These are phyloP conservation scores for Ursus arctos DNA, from an alignment of 2,113 vertebrate genomes.

Conservation along the genomic window DNA sequence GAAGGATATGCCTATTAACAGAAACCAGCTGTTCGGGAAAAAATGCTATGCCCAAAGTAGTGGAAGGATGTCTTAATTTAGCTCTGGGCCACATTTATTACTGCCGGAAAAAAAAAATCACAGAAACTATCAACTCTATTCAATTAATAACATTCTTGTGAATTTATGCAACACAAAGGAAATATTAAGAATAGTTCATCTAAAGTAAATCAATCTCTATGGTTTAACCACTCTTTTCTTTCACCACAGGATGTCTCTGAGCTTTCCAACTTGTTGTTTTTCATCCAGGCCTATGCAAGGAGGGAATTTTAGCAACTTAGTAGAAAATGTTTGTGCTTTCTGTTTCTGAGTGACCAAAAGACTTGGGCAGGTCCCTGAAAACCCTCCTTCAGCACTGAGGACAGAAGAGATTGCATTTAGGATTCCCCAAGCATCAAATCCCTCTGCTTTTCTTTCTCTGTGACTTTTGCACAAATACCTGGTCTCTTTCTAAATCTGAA, in stretches of 20 bases:
- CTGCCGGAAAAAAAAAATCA: conserved; percentile 33
- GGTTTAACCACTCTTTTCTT: conserved; percentile 24
- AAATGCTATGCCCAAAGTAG: conserved; percentile 72
- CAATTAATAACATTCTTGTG: conserved; percentile 72
- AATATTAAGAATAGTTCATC: conserved; percentile 57
- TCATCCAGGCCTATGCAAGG: background rate
- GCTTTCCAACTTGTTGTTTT: conserved; percentile 26
- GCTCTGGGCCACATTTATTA: conserved; percentile 77
- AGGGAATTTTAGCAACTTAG: background rate
- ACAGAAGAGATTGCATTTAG: background rate
- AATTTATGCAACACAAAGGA: conserved; percentile 42
- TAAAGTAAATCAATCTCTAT: conserved; percentile 36
- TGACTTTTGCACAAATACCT: background rate
- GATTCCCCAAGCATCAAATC: background rate
- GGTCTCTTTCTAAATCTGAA: background rate
- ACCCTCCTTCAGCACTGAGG: background rate
- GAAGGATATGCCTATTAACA: conserved; percentile 75
- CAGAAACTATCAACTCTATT: conserved; percentile 54
- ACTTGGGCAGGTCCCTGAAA: accelerated
- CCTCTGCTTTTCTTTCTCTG: background rate
- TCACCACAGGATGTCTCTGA: background rate
- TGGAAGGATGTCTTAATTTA: conserved; percentile 83
- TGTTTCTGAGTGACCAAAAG: background rate
- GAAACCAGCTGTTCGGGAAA: conserved; percentile 79
- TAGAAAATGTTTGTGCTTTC: background rate